These are phyloP conservation scores for Eupithecia tripunctaria DNA, from an alignment of 2,888 invertebrate species.

Conservation along the genomic window DNA sequence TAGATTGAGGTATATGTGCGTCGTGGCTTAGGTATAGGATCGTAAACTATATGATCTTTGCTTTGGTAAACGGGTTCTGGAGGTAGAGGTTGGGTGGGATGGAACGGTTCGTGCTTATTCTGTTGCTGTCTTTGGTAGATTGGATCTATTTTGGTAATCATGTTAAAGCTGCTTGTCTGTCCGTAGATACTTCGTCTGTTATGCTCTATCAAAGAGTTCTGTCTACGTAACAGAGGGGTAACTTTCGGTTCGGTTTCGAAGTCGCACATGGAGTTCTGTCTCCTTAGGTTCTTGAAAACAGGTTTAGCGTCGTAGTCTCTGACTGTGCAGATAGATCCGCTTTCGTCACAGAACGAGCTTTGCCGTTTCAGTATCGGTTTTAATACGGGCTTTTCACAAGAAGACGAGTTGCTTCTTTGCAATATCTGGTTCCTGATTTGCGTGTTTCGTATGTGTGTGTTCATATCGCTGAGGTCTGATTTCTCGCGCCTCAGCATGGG, in stretches of 20 bases:
- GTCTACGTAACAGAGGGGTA: slow-evolving; percentile 81
- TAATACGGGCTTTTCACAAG: slow-evolving; percentile 77
- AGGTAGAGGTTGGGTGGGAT: slow-evolving; percentile 81
- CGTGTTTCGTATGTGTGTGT: slow-evolving; percentile 74
- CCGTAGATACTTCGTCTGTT: slow-evolving; percentile 79
- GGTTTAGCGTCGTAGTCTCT: slow-evolving; percentile 79
- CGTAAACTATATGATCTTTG: slow-evolving; percentile 79
- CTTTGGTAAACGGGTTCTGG: slow-evolving; percentile 82
- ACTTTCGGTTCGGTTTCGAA: slow-evolving; percentile 84
- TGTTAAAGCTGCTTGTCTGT: slow-evolving; percentile 78
- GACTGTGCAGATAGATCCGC: slow-evolving; percentile 76
- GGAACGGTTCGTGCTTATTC: slow-evolving; percentile 80
- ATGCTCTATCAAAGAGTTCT: slow-evolving; percentile 82
- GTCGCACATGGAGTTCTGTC: slow-evolving; percentile 82
- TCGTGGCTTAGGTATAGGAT: slow-evolving; percentile 81
- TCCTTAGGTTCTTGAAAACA: slow-evolving; percentile 68
- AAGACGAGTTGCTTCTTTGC: slow-evolving; percentile 77
- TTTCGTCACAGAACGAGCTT: slow-evolving; percentile 80
- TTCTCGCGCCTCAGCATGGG: slow-evolving; percentile 78
- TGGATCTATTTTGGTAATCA: slow-evolving; percentile 84
- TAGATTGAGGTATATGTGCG: slow-evolving; percentile 79
- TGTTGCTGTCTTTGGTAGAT: slow-evolving; percentile 83
- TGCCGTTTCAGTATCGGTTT: slow-evolving; percentile 81
- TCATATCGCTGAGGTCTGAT: slow-evolving; percentile 76
- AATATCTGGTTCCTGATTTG: slow-evolving; percentile 79